A percentile compares a stretch with the other conserved stretches of the same genome.
phyloP scores from a whole-genome alignment of 1,140 invertebrate species.

The Periplaneta americana region DNA sequence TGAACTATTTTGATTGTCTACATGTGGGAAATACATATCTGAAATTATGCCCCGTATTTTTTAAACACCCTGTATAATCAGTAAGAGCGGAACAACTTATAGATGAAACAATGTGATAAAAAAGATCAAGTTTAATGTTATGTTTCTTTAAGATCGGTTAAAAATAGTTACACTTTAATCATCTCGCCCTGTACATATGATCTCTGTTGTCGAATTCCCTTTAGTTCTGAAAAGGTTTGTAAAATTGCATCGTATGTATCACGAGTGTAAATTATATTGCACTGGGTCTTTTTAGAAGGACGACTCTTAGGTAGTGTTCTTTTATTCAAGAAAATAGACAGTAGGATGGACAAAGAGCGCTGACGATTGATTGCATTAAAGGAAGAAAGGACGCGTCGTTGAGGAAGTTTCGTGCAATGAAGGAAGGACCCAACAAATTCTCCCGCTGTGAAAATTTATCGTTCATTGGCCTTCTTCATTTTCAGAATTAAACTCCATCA shows the following conservation, averaged over 20 bases:
- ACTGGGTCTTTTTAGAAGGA: background rate
- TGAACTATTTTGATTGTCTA: too few relatives aligned
- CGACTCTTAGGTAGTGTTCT: background rate
- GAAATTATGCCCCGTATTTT: too few relatives aligned
- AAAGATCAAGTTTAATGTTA: too few relatives aligned
- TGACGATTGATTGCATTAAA: background rate
- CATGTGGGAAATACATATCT: too few relatives aligned
- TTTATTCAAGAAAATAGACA: background rate
- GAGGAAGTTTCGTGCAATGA: background rate
- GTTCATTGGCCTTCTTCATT: slow-evolving; percentile 16
- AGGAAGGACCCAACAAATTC: background rate
- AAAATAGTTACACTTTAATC: background rate
- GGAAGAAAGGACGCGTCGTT: background rate
- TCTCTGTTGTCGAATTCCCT: background rate
- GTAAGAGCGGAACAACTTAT: too few relatives aligned
- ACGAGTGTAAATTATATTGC: background rate
- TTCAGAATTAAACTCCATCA: slow-evolving; percentile 19
- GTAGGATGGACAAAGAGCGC: background rate
- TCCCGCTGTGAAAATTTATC: slow-evolving; percentile 6
- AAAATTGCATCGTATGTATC: background rate
- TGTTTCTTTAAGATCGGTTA: background rate
- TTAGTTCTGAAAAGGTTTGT: background rate
- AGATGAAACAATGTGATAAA: too few relatives aligned
- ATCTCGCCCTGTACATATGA: background rate
- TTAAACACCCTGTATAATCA: too few relatives aligned